phyloP scores from a whole-genome alignment of 2,113 vertebrate genomes.

The Polyodon spathula region DNA sequence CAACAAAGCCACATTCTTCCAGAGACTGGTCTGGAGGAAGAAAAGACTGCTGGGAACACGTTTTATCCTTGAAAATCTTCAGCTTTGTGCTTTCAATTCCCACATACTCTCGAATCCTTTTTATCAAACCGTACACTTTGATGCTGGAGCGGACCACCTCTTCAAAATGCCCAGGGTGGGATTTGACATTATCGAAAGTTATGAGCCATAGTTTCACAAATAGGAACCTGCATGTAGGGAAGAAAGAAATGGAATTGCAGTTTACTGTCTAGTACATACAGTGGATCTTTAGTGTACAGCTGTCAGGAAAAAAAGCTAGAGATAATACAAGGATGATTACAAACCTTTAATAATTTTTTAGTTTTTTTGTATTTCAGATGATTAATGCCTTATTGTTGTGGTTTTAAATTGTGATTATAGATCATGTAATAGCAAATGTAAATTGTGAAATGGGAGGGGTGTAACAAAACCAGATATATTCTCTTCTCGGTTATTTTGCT shows the following conservation, averaged over 20 bases:
- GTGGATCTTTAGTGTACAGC: conserved; percentile 1
- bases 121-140: conserved; percentile 21
- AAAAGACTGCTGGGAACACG: conserved; percentile 10
- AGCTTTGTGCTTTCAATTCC: conserved; percentile 22
- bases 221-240: conserved; percentile 20
- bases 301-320: not conserved
- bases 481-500: too few relatives aligned
- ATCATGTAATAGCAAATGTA: too few relatives aligned
- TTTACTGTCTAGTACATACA: not conserved
- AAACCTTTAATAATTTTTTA: too few relatives aligned
- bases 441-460: too few relatives aligned
- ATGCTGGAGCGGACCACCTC: conserved; percentile 16
- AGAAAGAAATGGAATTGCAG: too few relatives aligned
- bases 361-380: too few relatives aligned
- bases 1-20: conserved; percentile 26
- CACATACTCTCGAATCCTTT: conserved; percentile 15
- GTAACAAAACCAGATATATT: too few relatives aligned
- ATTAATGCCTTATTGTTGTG: too few relatives aligned
- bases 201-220: conserved; percentile 21
- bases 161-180: conserved; percentile 20
- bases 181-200: conserved; percentile 4
- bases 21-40: conserved; percentile 12
- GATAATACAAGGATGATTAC: too few relatives aligned
- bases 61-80: conserved; percentile 21
- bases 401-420: too few relatives aligned